Conservation (phyloP, 2,888 invertebrate genomes). For the Aromia moschata region DNA sequence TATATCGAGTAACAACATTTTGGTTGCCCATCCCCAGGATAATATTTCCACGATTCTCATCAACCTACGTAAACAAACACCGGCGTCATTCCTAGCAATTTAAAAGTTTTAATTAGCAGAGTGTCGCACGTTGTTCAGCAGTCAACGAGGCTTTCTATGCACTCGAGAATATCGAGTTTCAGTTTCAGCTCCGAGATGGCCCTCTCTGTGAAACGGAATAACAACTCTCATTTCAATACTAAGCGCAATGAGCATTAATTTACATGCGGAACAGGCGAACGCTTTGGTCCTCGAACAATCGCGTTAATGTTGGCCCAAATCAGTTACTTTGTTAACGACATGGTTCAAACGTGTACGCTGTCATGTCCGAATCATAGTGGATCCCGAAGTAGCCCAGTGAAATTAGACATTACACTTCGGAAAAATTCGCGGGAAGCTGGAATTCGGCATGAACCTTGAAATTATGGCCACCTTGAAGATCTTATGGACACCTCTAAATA, state of each 20-base stretch:
- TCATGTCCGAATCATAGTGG: constrained; percentile 19
- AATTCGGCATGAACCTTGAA: no score
- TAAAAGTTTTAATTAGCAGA: constrained; percentile 28
- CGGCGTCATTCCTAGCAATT: constrained; percentile 9
- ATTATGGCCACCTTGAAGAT: no score
- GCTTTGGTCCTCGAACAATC: constrained; percentile 28
- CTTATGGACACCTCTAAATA: no score
- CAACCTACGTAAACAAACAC: constrained; percentile 2
- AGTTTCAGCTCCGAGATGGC: constrained; percentile 27
- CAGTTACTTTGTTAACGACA: constrained; percentile 29
- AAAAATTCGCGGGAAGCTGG: no score
- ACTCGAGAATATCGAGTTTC: constrained; percentile 26
- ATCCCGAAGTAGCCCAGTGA: no score
- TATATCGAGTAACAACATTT: no score
- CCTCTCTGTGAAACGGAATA: constrained; percentile 24
- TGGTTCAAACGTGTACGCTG: constrained; percentile 18
- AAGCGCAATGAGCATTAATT: constrained; percentile 29
- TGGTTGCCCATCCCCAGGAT: not conserved
- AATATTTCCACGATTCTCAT: not conserved
- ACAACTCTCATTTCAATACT: constrained; percentile 29
- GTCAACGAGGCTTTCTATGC: constrained; percentile 8
- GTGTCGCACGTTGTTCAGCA: constrained; percentile 16
- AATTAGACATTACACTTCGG: no score
- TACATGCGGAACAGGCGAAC: constrained; percentile 28
- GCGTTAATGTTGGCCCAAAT: constrained; percentile 29